These are phyloP conservation scores for Coenonympha arcania DNA, from an alignment of 2,888 invertebrate species.

Conservation along the genomic window DNA sequence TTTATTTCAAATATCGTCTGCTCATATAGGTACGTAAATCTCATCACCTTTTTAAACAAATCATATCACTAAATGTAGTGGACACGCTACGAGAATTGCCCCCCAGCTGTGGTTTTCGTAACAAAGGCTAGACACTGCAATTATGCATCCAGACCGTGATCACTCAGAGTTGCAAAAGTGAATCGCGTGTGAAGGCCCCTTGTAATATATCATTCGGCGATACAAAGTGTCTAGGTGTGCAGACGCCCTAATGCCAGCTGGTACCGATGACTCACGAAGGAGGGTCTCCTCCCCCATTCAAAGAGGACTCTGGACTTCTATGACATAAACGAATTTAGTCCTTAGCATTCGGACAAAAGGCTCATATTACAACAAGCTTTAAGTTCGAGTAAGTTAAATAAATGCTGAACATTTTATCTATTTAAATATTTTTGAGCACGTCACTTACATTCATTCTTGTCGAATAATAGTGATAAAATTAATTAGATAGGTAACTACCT, in stretches of 20 bases:
- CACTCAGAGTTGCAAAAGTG: slow-evolving; percentile 22
- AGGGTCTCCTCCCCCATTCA: slow-evolving; percentile 24
- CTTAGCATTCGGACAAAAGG: slow-evolving; percentile 11
- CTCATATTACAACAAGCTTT: background rate
- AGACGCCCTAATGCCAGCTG: slow-evolving; percentile 28
- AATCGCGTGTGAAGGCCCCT: slow-evolving; percentile 25
- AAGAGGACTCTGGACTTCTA: slow-evolving; percentile 12
- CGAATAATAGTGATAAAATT: no score
- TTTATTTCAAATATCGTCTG: no score
- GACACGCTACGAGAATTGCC: no score
- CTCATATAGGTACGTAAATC: no score
- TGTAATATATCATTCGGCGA: slow-evolving; percentile 25
- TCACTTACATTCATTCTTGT: no score
- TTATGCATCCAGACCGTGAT: slow-evolving; percentile 1
- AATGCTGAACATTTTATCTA: no score
- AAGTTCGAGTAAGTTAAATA: slow-evolving; percentile 15
- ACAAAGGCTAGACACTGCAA: background rate
- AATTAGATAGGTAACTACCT: no score
- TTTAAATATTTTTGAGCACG: no score
- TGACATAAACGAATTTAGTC: slow-evolving; percentile 15
- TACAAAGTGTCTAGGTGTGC: slow-evolving; percentile 25
- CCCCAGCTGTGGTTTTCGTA: no score
- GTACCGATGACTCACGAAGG: slow-evolving; percentile 29
- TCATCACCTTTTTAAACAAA: no score
- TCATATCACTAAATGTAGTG: no score